Evolutionary conservation across 1,140 invertebrate genomes (phyloP).

Genomic region (Hylyphantes graminicola): DNA sequence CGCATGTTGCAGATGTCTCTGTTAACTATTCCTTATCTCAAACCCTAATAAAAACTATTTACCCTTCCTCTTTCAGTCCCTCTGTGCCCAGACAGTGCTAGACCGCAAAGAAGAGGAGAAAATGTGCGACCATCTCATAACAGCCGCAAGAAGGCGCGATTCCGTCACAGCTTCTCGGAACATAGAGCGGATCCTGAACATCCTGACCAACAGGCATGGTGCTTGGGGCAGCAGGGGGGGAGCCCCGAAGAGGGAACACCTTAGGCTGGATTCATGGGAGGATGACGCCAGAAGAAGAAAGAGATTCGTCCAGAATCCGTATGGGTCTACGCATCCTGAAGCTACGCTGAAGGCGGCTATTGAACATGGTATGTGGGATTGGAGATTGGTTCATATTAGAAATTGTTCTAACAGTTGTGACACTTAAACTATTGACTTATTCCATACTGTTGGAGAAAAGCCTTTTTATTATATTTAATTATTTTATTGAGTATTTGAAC

Average conservation of each 20-base stretch:
- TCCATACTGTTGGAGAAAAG: too few species aligned
- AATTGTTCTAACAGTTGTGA: too few species aligned
- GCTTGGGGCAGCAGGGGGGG: conserved; percentile 79
- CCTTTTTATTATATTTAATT: too few species aligned
- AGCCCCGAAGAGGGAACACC: conserved; percentile 19
- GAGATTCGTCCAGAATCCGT: conserved; percentile 93
- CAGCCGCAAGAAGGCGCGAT: conserved; percentile 91
- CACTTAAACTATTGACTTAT: too few species aligned
- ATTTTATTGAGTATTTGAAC: too few species aligned
- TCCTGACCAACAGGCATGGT: conserved; percentile 91
- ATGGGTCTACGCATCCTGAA: conserved; percentile 91
- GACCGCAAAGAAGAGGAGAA: conserved; percentile 94
- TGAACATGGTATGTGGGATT: conserved; percentile 76
- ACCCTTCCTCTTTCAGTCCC: conserved; percentile 75
- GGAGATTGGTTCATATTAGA: too few species aligned
- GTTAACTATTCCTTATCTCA: background rate
- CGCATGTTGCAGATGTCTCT: background rate
- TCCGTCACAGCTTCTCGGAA: conserved; percentile 90
- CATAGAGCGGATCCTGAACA: conserved; percentile 94
- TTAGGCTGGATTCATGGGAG: conserved; percentile 99
- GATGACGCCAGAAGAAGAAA: conserved; percentile 95
- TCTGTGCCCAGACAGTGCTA: conserved; percentile 89
- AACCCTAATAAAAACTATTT: background rate
- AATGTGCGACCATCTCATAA: conserved; percentile 97
- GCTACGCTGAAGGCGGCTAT: conserved; percentile 88